Evolutionary conservation across 2,113 vertebrate species (phyloP).

Genomic region (Rhinolophus sinicus): DNA sequence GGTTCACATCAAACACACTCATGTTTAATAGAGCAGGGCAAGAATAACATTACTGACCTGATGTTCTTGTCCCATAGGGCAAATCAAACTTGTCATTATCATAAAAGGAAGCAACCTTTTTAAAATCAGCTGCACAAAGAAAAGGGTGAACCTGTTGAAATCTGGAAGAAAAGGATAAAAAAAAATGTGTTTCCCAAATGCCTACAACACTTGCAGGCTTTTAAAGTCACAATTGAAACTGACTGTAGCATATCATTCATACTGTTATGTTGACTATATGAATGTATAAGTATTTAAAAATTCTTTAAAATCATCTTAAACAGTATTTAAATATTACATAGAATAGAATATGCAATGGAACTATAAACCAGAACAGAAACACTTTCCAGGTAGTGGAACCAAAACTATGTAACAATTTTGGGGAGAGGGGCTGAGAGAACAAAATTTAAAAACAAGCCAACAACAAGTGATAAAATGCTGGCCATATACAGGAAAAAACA

Average conservation of each 20-base stretch:
- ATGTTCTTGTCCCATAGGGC: conserved; percentile 85
- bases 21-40: not conserved
- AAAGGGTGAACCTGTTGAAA: conserved; percentile 84
- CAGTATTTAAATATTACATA: not conserved
- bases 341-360: not conserved
- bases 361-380: not conserved
- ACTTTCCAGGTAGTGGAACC: not conserved
- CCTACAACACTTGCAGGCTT: not conserved
- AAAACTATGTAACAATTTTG: not conserved
- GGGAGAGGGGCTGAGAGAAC: not conserved
- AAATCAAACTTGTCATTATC: conserved; percentile 81
- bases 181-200: conserved; percentile 30
- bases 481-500: not conserved
- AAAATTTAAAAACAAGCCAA: not conserved
- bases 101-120: conserved; percentile 73
- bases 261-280: not conserved
- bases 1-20: not conserved
- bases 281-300: not conserved
- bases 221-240: not conserved
- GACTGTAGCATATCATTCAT: not conserved
- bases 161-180: conserved; percentile 70
- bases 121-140: conserved; percentile 83
- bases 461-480: not conserved
- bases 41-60: conserved; percentile 82
- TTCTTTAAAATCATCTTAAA: not conserved